Evolutionary conservation across 2,113 vertebrate species (phyloP), one percentile per base, ranked within the genome.

Genomic region (Zosterops hypoxanthus): DNA sequence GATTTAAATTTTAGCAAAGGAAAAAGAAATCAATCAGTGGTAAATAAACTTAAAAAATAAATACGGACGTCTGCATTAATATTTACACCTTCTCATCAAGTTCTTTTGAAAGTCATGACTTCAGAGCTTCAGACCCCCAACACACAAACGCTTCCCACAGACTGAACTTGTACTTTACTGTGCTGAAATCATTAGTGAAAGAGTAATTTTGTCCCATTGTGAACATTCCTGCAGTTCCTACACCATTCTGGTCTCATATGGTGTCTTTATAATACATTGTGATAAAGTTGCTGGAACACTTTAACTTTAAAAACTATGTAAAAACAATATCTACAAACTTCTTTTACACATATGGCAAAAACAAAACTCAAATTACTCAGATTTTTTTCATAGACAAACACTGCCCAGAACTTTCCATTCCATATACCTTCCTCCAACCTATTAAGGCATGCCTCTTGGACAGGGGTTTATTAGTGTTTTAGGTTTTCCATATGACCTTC

Each of bases 41-140:
- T 86, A 92, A 83, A 59, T 44, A 92, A 69, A 79, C 68, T 70
- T 12, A 2, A 63, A 84, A 92, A 90, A 66, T 76, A 90, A 88
- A 86, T 60, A 88, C 31, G 52, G 63, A 70, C 78, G 19, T 49
- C 68, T 61, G 46, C 9, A 24, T 75, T 83, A 90, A 50, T 85
- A 80, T 85, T 85, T 78, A 88, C 28, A 88, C 41, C 41, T 92
- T 78, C 71, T 86, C 71, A 85, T 28, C 69, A 68, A 94, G 90
- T 82, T 71, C 44, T 83, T 90, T 93, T 81, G 55, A 83, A 93
- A 94, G 90, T 83, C 82, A 64, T 86, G 80, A 68, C 94, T 90
- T 86, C 34, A 44, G 76, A 88, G 71, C 94, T 90, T 86, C 34
- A 44, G 76, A 88, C 26, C 2, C 8, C 41, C 24, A 57, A n/a